These are phyloP conservation scores for Chouioia cunea DNA, from an alignment of 2,888 invertebrate species.

Conservation along the genomic window DNA sequence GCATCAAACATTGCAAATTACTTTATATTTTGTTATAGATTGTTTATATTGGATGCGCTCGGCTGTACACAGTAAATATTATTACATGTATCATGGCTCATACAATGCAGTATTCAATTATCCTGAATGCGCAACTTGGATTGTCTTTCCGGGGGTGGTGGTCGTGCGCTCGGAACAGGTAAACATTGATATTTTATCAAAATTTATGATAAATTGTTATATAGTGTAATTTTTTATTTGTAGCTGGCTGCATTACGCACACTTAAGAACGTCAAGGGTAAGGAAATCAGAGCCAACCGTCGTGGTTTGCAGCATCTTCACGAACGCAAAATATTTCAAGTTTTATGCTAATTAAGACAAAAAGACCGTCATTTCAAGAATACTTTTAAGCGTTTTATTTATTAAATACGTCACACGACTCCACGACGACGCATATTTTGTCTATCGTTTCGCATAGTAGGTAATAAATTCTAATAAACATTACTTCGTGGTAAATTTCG, in stretches of 20 bases:
- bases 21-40: constrained; percentile 50
- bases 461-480: constrained; percentile 53
- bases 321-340: constrained; percentile 52
- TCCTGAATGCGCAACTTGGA: constrained; percentile 57
- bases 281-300: constrained; percentile 51
- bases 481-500: constrained; percentile 51
- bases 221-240: constrained; percentile 10
- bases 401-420: constrained; percentile 53
- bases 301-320: constrained; percentile 49
- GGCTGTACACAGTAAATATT: constrained; percentile 52
- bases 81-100: constrained; percentile 59
- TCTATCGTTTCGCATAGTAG: constrained; percentile 51
- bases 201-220: too few species aligned
- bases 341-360: not conserved
- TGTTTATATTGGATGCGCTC: constrained; percentile 58
- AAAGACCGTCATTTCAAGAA: not conserved
- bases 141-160: constrained; percentile 57
- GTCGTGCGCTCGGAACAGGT: constrained; percentile 56
- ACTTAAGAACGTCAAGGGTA: constrained; percentile 48
- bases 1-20: not conserved
- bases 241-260: constrained; percentile 58
- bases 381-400: constrained; percentile 24
- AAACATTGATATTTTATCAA: not conserved
- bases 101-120: constrained; percentile 45
- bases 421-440: constrained; percentile 51